Conservation (phyloP, 2,797 vertebrate species). For the Austrolebias charrua region DNA sequence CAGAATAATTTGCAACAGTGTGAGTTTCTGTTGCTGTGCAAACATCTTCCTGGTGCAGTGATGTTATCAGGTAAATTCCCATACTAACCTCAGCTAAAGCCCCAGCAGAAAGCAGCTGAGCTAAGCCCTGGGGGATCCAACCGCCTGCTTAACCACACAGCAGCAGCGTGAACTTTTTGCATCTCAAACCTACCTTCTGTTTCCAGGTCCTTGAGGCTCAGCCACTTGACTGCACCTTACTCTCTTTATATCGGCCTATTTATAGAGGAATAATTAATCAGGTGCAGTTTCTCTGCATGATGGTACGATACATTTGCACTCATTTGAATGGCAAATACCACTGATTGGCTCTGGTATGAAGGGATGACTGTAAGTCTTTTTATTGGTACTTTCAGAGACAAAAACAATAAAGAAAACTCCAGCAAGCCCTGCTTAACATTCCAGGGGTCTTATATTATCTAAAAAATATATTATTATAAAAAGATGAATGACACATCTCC, state of each 20-base stretch:
- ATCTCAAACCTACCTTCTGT: slow-evolving; percentile 8
- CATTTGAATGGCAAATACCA: slow-evolving; percentile 49
- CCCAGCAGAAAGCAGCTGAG: slow-evolving; percentile 67
- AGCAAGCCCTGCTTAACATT: not conserved
- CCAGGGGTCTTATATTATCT: too few species aligned
- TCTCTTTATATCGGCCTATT: slow-evolving; percentile 78
- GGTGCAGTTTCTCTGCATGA: slow-evolving; percentile 64
- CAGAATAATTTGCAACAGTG: slow-evolving; percentile 17
- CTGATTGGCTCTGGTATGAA: slow-evolving; percentile 8
- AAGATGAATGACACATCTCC: too few species aligned
- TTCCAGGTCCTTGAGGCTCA: slow-evolving; percentile 57
- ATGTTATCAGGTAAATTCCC: slow-evolving; percentile 71
- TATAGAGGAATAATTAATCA: slow-evolving; percentile 82
- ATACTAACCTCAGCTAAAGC: slow-evolving; percentile 69
- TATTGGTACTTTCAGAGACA: not conserved
- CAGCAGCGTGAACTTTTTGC: slow-evolving; percentile 32
- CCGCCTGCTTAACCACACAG: slow-evolving; percentile 22
- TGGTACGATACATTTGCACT: slow-evolving; percentile 77
- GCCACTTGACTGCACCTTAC: slow-evolving; percentile 74
- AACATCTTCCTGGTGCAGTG: slow-evolving; percentile 24
- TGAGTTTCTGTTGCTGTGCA: slow-evolving; percentile 36
- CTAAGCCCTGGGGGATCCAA: slow-evolving; percentile 39
- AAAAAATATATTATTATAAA: too few species aligned
- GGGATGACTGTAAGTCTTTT: not conserved
- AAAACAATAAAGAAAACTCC: not conserved